These are phyloP conservation scores for Tholera decimalis DNA, from an alignment of 2,888 invertebrate species.

Conservation along the genomic window DNA sequence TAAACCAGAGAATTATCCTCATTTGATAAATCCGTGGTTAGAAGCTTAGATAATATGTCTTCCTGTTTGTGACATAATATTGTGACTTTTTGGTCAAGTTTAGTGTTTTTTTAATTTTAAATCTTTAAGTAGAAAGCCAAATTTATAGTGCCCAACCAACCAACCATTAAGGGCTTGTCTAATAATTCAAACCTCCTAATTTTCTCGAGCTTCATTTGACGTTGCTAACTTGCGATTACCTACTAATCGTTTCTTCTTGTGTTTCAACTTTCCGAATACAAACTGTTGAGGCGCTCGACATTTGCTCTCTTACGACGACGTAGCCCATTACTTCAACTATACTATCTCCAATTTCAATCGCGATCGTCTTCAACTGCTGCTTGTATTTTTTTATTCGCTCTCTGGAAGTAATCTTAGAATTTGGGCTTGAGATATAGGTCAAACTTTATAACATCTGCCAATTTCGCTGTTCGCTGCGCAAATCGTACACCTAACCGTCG, in stretches of 20 bases:
- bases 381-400: background rate
- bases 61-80: background rate
- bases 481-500: too few species aligned
- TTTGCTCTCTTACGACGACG: background rate
- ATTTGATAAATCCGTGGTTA: background rate
- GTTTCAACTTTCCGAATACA: background rate
- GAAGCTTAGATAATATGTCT: background rate
- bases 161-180: background rate
- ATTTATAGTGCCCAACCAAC: background rate
- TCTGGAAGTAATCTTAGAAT: background rate
- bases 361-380: background rate
- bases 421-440: too few species aligned
- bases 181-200: background rate
- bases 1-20: background rate
- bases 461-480: too few species aligned
- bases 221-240: too few species aligned
- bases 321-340: background rate
- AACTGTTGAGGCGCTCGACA: background rate
- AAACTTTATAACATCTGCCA: too few species aligned
- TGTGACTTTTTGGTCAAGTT: background rate
- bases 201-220: background rate
- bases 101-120: background rate
- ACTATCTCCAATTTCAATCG: background rate
- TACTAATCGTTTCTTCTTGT: background rate
- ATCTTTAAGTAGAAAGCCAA: too few species aligned